These are phyloP conservation scores for Cyprinodon brontotheroides DNA, from an alignment of 2,113 vertebrate genomes.

Conservation along the genomic window DNA sequence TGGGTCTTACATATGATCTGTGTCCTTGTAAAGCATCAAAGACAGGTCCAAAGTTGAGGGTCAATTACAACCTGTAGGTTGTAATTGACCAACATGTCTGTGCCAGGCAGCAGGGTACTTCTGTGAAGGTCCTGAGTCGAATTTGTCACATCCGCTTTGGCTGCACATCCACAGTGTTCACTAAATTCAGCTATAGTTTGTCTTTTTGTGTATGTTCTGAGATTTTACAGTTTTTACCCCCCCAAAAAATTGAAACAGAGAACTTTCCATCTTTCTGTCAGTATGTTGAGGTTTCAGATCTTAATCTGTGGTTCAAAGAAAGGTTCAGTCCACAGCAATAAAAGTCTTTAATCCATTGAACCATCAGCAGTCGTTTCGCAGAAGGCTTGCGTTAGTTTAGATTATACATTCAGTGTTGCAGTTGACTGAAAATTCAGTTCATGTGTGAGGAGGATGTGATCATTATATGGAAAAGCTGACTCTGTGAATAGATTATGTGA, in stretches of 20 bases:
- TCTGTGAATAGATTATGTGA: slow-evolving; percentile 32
- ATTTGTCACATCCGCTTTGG: neutral
- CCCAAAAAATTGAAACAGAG: slow-evolving; percentile 8
- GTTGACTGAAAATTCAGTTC: slow-evolving; percentile 16
- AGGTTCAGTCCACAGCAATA: slow-evolving; percentile 26
- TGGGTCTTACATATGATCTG: neutral
- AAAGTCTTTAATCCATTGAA: slow-evolving; percentile 68
- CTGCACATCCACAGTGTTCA: neutral
- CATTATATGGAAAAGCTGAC: neutral
- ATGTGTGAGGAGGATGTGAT: neutral
- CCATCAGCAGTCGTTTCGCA: slow-evolving; percentile 71
- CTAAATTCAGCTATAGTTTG: neutral
- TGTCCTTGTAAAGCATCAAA: neutral
- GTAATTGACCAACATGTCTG: neutral
- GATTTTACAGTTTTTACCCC: neutral
- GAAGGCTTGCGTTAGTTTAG: slow-evolving; percentile 25
- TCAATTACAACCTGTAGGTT: neutral
- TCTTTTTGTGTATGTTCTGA: slow-evolving; percentile 14
- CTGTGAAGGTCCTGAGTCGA: no score
- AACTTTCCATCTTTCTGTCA: slow-evolving; percentile 12
- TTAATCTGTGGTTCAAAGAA: slow-evolving; percentile 30
- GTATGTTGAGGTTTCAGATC: slow-evolving; percentile 4
- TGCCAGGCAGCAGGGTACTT: no score
- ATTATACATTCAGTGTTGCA: slow-evolving; percentile 33
- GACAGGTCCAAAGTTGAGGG: neutral